A percentile compares a stretch with the other conserved stretches of the same genome.
Evolutionary conservation across 2,113 vertebrate genomes (phyloP).

Genomic region (Chrysochloris asiatica): DNA sequence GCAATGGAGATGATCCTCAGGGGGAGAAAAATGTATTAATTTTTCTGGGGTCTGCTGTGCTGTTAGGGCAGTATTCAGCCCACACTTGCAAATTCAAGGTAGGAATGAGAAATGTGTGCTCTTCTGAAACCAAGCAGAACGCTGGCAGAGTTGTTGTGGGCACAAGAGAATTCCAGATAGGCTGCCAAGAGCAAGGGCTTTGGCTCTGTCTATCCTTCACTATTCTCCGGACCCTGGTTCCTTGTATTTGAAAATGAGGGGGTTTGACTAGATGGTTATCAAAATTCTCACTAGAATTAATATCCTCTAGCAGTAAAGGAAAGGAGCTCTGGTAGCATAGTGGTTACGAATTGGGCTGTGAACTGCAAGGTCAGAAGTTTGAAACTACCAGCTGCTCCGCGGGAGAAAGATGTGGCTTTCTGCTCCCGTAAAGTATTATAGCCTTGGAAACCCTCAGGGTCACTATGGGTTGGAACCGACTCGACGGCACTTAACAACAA

Average conservation of each 20-base stretch:
- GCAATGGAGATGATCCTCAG: too few species aligned
- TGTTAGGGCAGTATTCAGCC: background rate
- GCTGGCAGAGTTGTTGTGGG: background rate
- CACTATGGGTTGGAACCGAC: too few species aligned
- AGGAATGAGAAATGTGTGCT: background rate
- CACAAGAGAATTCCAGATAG: background rate
- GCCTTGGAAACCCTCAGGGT: too few species aligned
- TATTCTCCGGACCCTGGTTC: background rate
- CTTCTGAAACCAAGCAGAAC: background rate
- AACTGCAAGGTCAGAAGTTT: too few species aligned
- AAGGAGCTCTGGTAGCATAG: too few species aligned
- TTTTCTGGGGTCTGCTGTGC: background rate
- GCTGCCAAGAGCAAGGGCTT: background rate
- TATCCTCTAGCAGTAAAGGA: background rate
- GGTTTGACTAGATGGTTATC: background rate
- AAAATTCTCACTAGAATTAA: background rate
- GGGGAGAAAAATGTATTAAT: background rate
- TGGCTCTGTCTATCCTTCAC: background rate
- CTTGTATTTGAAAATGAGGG: too few species aligned
- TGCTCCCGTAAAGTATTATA: too few species aligned
- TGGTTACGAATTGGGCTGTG: too few species aligned
- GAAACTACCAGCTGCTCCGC: too few species aligned
- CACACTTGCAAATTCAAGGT: background rate
- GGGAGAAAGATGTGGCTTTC: too few species aligned
- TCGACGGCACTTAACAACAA: too few species aligned